Evolutionary conservation across 2,797 vertebrate genomes (phyloP).

Genomic region (Selene dorsalis): DNA sequence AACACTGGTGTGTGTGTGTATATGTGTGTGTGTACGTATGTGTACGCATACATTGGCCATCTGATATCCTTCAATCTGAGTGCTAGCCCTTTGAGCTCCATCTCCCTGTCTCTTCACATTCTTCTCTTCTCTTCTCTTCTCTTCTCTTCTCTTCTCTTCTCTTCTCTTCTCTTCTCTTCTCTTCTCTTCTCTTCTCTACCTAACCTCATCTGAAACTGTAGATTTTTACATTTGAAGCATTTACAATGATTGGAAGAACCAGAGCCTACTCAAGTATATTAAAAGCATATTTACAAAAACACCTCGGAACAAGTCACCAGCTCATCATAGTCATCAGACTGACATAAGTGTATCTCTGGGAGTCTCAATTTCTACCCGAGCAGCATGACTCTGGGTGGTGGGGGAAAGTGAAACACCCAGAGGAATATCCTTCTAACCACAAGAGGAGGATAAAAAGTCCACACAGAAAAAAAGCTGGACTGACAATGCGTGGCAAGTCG

Average conservation of each 20-base stretch:
- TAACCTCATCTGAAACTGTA: not conserved
- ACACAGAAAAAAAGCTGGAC: not conserved
- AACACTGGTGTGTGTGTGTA: constrained; percentile 26
- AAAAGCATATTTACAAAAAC: constrained; percentile 5
- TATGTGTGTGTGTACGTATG: constrained; percentile 27
- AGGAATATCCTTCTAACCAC: not conserved
- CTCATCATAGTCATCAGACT: not conserved
- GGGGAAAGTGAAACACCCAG: not conserved
- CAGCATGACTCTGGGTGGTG: not conserved
- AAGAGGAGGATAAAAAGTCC: not conserved
- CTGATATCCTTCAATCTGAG: constrained; percentile 73
- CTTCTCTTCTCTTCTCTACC: not conserved
- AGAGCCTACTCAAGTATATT: not conserved
- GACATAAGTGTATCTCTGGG: not conserved
- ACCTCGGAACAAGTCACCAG: not conserved
- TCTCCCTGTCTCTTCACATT: constrained; percentile 40
- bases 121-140: constrained; percentile 7
- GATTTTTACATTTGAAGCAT: constrained; percentile 6
- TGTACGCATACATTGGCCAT: constrained; percentile 44
- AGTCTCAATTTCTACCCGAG: constrained; percentile 9
- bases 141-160: no score
- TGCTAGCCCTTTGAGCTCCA: constrained; percentile 41
- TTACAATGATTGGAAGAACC: not conserved
- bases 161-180: constrained; percentile 5
- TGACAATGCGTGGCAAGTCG: not conserved